Conservation (phyloP, 2,888 invertebrate genomes). For the Homarus gammarus region DNA sequence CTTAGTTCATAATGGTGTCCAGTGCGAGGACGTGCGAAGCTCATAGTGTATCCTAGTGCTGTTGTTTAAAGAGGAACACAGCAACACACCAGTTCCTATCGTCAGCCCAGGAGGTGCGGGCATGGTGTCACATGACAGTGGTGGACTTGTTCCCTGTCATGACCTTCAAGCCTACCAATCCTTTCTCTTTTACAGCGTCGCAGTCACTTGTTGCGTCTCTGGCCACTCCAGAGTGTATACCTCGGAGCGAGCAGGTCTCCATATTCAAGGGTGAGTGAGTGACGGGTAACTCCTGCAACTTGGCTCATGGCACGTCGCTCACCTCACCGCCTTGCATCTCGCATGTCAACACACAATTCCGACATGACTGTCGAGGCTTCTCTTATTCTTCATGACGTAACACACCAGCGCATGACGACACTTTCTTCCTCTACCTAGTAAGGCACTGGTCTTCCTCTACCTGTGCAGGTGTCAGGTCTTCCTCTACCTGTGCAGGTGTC, state of each 20-base stretch:
- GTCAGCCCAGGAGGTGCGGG: too few species aligned
- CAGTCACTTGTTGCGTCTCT: slow-evolving; percentile 50
- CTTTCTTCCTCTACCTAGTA: not conserved
- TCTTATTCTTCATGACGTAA: slow-evolving; percentile 17
- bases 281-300: slow-evolving; percentile 13
- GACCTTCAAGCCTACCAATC: not conserved
- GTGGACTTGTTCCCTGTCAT: not conserved
- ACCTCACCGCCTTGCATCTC: slow-evolving; percentile 37
- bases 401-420: slow-evolving; percentile 42
- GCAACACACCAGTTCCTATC: too few species aligned
- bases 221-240: slow-evolving; percentile 39
- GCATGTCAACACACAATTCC: slow-evolving; percentile 16
- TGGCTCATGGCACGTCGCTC: slow-evolving; percentile 28
- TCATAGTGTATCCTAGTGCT: too few species aligned
- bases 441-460: too few species aligned
- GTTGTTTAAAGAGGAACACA: too few species aligned
- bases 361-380: slow-evolving; percentile 12
- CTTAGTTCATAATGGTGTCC: too few species aligned
- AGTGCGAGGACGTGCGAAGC: too few species aligned
- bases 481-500: too few species aligned
- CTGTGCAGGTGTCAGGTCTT: too few species aligned
- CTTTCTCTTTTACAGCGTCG: slow-evolving; percentile 52
- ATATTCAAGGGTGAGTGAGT: slow-evolving; percentile 52
- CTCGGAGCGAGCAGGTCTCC: slow-evolving; percentile 32
- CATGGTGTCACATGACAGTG: too few species aligned